Percentiles rank a stretch among this genome's conserved stretches.
Evolutionary conservation across 2,888 invertebrate genomes (phyloP).

Genomic region (Caradrina clavipalpis): DNA sequence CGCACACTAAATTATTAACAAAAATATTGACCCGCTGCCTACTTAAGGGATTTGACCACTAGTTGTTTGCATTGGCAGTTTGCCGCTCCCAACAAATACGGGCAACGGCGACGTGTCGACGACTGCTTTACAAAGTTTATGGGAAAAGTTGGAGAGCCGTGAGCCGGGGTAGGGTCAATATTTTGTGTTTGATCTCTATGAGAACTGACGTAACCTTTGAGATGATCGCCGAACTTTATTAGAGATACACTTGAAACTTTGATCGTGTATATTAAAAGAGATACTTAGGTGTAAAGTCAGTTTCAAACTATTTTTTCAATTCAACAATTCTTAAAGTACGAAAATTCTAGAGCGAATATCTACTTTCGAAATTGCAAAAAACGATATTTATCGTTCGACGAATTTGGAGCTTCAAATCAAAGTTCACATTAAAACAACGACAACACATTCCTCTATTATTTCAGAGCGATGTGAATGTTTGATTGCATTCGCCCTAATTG

Average conservation of each 20-base stretch:
- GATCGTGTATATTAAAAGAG: conserved; percentile 10
- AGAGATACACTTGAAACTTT: conserved; percentile 24
- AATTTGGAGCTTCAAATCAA: neutral
- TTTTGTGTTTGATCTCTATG: conserved; percentile 76
- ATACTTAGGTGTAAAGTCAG: neutral
- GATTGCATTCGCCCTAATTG: conserved; percentile 60
- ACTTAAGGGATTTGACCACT: conserved; percentile 90
- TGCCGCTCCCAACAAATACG: conserved; percentile 85
- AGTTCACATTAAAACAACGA: conserved; percentile 20
- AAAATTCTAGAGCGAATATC: neutral
- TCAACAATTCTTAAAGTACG: neutral
- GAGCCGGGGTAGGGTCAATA: conserved; percentile 76
- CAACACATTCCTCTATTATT: conserved; percentile 36
- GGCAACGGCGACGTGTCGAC: conserved; percentile 74
- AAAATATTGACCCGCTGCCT: conserved; percentile 90
- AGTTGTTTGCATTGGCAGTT: conserved; percentile 87
- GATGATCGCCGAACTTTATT: conserved; percentile 65
- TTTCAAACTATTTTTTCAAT: neutral
- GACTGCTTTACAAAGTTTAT: conserved; percentile 86
- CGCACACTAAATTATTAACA: conserved; percentile 89
- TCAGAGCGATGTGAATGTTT: conserved; percentile 54
- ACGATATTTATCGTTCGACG: neutral
- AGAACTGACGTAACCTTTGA: conserved; percentile 61
- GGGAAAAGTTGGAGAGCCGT: conserved; percentile 82
- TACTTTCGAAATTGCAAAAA: neutral